These are phyloP conservation scores for Ammospiza caudacuta DNA, from an alignment of 2,113 vertebrate genomes.

Conservation along the genomic window DNA sequence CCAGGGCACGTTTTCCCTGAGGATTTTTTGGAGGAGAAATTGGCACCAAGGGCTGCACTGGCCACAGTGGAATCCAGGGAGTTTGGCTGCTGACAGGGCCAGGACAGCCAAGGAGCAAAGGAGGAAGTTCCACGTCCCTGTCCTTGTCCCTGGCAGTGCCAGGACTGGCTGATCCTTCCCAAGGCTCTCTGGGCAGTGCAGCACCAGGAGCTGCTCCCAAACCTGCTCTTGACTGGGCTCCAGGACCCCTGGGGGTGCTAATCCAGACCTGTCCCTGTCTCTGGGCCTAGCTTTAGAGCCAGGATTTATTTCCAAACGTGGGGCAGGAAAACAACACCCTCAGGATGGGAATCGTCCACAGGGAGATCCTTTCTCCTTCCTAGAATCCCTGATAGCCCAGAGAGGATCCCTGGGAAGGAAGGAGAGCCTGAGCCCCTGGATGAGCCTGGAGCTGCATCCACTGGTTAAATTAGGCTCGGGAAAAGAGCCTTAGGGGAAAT, in stretches of 20 bases:
- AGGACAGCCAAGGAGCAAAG: neutral
- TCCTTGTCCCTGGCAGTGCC: neutral
- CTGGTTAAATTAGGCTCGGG: no score
- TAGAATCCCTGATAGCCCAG: neutral
- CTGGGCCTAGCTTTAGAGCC: neutral
- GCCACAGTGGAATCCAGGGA: neutral
- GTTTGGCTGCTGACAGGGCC: neutral
- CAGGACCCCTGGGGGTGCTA: neutral
- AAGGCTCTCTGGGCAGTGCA: neutral
- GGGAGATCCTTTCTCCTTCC: neutral
- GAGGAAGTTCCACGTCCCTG: neutral
- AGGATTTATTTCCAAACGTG: neutral
- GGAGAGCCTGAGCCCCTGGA: rapidly evolving
- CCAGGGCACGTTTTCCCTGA: neutral
- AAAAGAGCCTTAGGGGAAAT: neutral
- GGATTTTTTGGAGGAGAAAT: neutral
- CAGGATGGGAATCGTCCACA: neutral
- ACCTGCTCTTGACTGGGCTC: neutral
- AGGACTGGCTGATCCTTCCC: neutral
- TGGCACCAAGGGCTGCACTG: neutral
- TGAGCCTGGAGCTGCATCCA: neutral
- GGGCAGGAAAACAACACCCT: neutral
- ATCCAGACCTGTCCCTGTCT: neutral
- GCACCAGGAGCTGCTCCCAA: neutral
- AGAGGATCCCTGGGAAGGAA: neutral